Evolutionary conservation across 30 jellyfish, hydroid and myxozoan species (phyloP).

Genomic region (Pelagia noctiluca): DNA sequence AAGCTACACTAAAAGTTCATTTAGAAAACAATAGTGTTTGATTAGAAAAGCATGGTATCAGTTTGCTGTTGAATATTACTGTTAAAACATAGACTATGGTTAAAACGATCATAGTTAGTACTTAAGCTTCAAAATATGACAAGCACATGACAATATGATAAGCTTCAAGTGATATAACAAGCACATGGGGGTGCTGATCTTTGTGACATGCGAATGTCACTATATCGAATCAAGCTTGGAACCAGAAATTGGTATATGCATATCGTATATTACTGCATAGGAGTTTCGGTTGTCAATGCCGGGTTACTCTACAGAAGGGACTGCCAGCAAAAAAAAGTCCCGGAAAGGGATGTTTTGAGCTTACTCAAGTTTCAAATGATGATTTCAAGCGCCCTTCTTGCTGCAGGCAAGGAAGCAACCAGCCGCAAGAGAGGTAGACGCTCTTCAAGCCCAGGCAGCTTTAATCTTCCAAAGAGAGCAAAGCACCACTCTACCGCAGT

Average conservation of each 20-base stretch:
- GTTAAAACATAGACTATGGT: too few species aligned
- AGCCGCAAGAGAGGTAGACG: constrained; percentile 33
- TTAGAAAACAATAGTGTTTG: too few species aligned
- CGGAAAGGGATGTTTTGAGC: constrained; percentile 7
- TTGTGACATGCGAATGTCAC: not conserved
- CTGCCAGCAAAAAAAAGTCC: not conserved
- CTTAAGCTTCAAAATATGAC: too few species aligned
- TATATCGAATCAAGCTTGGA: too few species aligned
- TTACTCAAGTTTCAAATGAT: constrained; percentile 7
- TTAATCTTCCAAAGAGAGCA: constrained; percentile 28
- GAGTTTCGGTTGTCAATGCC: not conserved
- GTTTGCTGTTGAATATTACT: too few species aligned
- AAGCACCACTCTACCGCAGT: constrained; percentile 43
- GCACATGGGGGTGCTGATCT: not conserved
- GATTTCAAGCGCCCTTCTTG: constrained; percentile 4
- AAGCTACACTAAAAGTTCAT: too few species aligned
- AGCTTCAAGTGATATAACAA: too few species aligned
- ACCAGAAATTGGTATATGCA: not conserved
- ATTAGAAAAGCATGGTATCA: too few species aligned
- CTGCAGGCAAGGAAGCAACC: constrained; percentile 10
- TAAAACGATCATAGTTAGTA: too few species aligned
- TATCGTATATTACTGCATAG: not conserved
- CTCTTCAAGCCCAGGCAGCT: constrained; percentile 62
- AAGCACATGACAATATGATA: too few species aligned
- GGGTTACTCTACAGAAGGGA: not conserved